Evolutionary conservation across 2,888 invertebrate genomes (phyloP), one percentile per base, ranked within the genome.

Genomic region (Megamerina dolium): DNA sequence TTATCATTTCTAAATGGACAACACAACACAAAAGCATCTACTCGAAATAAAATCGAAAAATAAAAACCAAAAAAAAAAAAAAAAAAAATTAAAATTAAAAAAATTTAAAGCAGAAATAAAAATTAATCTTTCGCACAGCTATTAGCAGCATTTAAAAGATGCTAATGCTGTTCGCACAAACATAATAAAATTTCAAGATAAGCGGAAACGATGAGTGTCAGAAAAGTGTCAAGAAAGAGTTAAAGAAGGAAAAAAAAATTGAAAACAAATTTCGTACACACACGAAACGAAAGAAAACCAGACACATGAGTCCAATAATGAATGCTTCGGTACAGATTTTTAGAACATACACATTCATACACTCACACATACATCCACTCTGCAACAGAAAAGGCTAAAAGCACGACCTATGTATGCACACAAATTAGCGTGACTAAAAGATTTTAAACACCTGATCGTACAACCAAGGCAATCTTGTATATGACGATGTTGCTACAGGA

Each of bases 91-190:
- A 23, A 23, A 23, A 10, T 10, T 10, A 23, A 10, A 23, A 10
- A 23, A 6, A 23, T 8, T 23, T 23, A 23, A 23, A 23, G 10
- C 8, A 46, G 37, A 45, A 45, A 44, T 44, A 37, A 8, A 47
- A 46, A 48, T 48, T 54, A 44, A 53, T 51, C 53, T 53, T 51
- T 47, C 46, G 38, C 40, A 44, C 48, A 49, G 51, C 54, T 50
- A 54, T 54, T 54, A 54, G 50, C 54, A 53, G 50, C 51, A 53
- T 54, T 54, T 54, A 54, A 53, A 54, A 53, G 48, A 50, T 50
- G 53, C 53, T 53, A 54, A 54, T 51, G 54, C 50, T 51, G 51
- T 53, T 54, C 51, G 53, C 54, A 50, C 50, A 54, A 50, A 53
- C 50, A 51, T 54, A 54, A 51, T 53, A 53, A 54, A 54, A 54